Evolutionary conservation across 2,888 invertebrate genomes (phyloP), one percentile per base, ranked within the genome.

Genomic region (Esperia sulphurella): DNA sequence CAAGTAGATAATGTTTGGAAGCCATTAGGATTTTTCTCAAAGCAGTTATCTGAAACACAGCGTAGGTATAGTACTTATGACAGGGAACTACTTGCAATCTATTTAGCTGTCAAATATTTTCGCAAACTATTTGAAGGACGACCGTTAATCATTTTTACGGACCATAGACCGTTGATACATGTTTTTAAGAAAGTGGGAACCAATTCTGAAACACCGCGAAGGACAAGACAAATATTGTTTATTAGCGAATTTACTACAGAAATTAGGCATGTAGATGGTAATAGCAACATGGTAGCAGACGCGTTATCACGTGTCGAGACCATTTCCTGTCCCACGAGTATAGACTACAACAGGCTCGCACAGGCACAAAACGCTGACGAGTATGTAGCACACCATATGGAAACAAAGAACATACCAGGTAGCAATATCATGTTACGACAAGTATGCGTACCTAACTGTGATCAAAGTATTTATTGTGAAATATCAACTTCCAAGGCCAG

Each of bases 21-120:
- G 30, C 56, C 74, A 0, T 45, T 77, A 9, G 67, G 39, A 6
- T 46, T 37, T 35, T 42, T 41, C 41, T 46, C 35, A 1, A 41
- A 42, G 13, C 41, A 46, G 14, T 39, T 46, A 12, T 35, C 42
- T 5, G 41, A 46, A 3, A 21, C 37, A n/a, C 49, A 49, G 28
- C 14, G 30, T 12, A 45, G 48, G 14, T 45, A 48, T 14, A 42
- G 14, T 33, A 51, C 51, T 3, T 51, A 48, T 40, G 48, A 51
- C 40, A 13, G 53, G 8, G 62, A 62, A 40, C 48, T 63, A 8
- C 31, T 56, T 31, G 52, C 52, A 2, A 54, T 56, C 14, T 61
- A 55, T 14, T 39, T 54, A 41, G 37, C 53, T 4, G 8, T 54
- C 0, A 48, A 46, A 30, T 50, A 58, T 47, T 58, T 59, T 38